Evolutionary conservation across 1,140 invertebrate genomes (phyloP).

Genomic region (Apis laboriosa): DNA sequence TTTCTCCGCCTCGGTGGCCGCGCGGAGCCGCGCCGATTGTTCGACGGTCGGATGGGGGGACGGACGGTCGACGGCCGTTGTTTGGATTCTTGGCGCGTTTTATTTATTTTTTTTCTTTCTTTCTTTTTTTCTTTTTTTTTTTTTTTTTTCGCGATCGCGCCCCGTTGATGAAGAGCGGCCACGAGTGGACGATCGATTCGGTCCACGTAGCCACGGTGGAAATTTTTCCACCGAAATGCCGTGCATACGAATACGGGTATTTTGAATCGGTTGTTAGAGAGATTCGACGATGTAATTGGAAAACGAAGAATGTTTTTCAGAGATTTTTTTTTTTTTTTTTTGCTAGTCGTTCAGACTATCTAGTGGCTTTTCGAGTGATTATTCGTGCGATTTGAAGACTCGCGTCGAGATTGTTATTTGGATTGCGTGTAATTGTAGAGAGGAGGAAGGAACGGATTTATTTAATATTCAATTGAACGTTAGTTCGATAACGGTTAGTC

Average conservation of each 20-base stretch:
- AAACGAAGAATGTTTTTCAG: too few relatives aligned
- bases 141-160: neutral
- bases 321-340: too few relatives aligned
- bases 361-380: too few relatives aligned
- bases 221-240: constrained; percentile 47
- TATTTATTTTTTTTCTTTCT: neutral
- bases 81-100: constrained; percentile 31
- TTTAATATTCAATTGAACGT: too few relatives aligned
- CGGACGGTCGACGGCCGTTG: too few relatives aligned
- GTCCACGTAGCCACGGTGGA: constrained; percentile 27
- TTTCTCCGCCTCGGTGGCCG: neutral
- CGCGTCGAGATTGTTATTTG: too few relatives aligned
- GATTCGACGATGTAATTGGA: too few relatives aligned
- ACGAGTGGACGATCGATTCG: constrained; percentile 16
- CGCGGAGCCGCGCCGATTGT: neutral
- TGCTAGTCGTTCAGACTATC: too few relatives aligned
- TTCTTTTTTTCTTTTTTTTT: neutral
- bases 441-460: too few relatives aligned
- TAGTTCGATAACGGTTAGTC: too few relatives aligned
- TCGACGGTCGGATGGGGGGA: neutral
- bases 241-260: constrained; percentile 43
- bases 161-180: neutral
- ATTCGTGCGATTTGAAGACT: too few relatives aligned
- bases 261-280: neutral
- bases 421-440: too few relatives aligned